Evolutionary conservation across 2,888 invertebrate genomes (phyloP).

Genomic region (Euzetes globulus): DNA sequence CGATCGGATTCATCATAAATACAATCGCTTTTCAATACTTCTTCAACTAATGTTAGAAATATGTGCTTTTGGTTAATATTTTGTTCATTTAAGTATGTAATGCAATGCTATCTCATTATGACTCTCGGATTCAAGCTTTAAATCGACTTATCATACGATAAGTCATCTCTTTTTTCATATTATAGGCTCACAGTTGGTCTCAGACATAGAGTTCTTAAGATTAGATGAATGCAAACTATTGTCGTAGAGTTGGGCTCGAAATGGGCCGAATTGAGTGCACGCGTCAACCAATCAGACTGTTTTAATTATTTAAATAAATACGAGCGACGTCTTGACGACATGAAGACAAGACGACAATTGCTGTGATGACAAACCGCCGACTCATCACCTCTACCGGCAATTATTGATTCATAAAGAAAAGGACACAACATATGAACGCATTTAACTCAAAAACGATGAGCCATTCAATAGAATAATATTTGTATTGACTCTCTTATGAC

Average conservation of each 20-base stretch:
- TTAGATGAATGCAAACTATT: not conserved
- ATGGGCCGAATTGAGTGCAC: not conserved
- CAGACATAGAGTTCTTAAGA: not conserved
- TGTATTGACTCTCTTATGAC: not conserved
- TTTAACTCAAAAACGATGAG: constrained; percentile 4
- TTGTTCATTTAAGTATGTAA: not conserved
- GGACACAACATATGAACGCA: not conserved
- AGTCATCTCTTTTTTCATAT: not conserved
- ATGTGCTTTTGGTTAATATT: not conserved
- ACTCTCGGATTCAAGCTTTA: constrained; percentile 18
- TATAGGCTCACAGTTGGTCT: not conserved
- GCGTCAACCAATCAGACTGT: not conserved
- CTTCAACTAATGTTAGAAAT: not conserved
- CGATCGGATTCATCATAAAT: not conserved
- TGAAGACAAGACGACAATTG: not conserved
- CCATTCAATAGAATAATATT: not conserved
- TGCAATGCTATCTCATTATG: constrained; percentile 33
- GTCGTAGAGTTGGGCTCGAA: not conserved
- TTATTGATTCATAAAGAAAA: not conserved
- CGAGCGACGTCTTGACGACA: constrained; percentile 9
- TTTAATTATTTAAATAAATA: too few relatives aligned
- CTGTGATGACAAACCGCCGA: not conserved
- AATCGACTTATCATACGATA: not conserved
- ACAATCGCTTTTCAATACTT: constrained; percentile 14
- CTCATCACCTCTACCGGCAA: constrained; percentile 19